Base-by-base conservation (phyloP, 30 jellyfish, hydroid and myxozoan species). In the Aurelia sp. region DNA sequence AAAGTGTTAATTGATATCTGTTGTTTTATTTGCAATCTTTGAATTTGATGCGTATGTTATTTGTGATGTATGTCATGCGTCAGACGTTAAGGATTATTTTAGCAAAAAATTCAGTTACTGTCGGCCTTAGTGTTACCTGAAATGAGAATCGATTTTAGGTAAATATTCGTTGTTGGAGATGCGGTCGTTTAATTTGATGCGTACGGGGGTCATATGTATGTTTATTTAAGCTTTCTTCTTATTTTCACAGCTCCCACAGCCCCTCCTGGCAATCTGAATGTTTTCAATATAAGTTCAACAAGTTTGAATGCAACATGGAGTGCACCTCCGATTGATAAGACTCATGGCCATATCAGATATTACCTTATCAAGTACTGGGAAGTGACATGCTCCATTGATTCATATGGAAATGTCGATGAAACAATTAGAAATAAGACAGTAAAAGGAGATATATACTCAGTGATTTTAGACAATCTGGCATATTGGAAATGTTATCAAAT, bases 281-380 rank as follows among this genome's bases (percentile, higher is more conserved):
- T 55, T 6, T 5, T 4, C 0, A 33, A 50, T 22, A 30, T 13
- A 4, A 55, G 63, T 35, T 76, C 87, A 59, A 52, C 87, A 30
- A 76, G 76, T 27, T 13, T 76, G 6, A 8, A 50, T 3, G 62
- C 61, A 18, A 76, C 27, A 5, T 76, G 87, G 87, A 40, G 4
- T 12, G 41, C 41, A 3, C 87, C 87, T 8, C 13, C 30, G 7
- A 5, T 5, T 27, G 17, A 33, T 24, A 65, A 33, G 8, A 55
- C 70, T 20, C 77, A 57, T 76, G 87, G 87, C 30, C 17, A 19
- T 40, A 17, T 76, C 18, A 76, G 70, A 58, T 9, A 58, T 8
- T 76, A 55, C 33, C 55, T 38, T 38, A 76, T 76, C 27, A 33
- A 61, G 2, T 76, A 57, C 10, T 52, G 31, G 31, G 68, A 59